A percentile compares a stretch with the other conserved stretches of the same genome.
These are phyloP conservation scores for Helogale parvula DNA, from an alignment of 2,113 vertebrate species.

Conservation along the genomic window DNA sequence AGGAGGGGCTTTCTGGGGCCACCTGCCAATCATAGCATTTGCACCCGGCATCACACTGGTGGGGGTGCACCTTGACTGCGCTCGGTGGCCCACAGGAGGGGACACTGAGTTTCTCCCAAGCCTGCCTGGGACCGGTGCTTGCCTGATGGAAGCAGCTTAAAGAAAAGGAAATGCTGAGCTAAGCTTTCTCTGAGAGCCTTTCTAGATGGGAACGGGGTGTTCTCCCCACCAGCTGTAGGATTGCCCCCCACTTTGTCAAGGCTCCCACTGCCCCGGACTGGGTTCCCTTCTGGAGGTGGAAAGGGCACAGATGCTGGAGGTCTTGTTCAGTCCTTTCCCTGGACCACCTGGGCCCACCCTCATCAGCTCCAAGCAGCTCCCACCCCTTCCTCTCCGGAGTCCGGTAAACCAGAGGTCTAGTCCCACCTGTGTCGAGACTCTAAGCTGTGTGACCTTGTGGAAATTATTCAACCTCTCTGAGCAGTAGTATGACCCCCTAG, in stretches of 20 bases:
- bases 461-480: neutral
- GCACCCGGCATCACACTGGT: neutral
- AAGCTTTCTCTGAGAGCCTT: neutral
- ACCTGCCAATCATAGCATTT: neutral
- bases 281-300: neutral
- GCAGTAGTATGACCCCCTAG: neutral
- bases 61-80: neutral
- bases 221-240: neutral
- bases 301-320: accelerated
- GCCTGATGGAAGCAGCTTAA: neutral
- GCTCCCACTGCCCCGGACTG: too few relatives aligned
- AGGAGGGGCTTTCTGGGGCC: neutral
- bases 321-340: neutral
- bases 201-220: neutral
- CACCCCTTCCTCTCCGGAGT: neutral
- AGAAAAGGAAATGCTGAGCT: neutral
- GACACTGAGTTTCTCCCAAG: accelerated
- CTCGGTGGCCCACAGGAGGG: neutral
- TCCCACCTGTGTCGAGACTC: neutral
- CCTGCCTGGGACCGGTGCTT: neutral
- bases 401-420: too few relatives aligned
- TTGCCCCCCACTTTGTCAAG: neutral
- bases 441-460: neutral
- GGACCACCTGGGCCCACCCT: neutral
- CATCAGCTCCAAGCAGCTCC: accelerated